phyloP scores from a whole-genome alignment of 1,140 invertebrate species.

The Drosophila auraria region DNA sequence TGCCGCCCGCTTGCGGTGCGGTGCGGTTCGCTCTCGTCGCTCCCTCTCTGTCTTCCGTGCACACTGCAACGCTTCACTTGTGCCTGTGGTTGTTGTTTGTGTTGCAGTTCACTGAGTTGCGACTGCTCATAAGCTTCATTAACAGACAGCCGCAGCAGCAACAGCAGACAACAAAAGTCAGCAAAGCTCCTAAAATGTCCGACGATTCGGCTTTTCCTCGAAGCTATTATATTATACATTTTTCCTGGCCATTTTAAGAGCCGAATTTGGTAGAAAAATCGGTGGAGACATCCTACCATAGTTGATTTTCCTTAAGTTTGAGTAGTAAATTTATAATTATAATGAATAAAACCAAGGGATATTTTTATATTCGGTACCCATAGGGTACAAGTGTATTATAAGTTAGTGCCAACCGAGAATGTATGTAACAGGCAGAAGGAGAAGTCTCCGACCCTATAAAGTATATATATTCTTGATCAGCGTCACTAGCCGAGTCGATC shows the following conservation, averaged over 20 bases:
- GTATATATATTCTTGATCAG: too few species aligned
- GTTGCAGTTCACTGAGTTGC: constrained; percentile 77
- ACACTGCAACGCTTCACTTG: constrained; percentile 76
- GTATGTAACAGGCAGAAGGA: too few species aligned
- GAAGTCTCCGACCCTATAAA: too few species aligned
- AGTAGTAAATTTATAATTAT: too few species aligned
- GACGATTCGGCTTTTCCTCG: constrained; percentile 18
- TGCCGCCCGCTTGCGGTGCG: constrained; percentile 53
- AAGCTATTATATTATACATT: constrained; percentile 19
- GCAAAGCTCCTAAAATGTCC: constrained; percentile 41
- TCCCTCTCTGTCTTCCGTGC: constrained; percentile 23
- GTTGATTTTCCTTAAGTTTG: too few species aligned
- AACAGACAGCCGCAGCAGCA: constrained; percentile 36
- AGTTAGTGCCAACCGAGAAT: too few species aligned
- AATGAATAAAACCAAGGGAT: too few species aligned
- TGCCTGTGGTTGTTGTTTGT: constrained; percentile 63
- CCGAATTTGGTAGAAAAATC: constrained; percentile 20
- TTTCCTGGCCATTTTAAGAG: constrained; percentile 5
- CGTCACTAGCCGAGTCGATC: too few species aligned
- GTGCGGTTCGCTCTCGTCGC: constrained; percentile 32
- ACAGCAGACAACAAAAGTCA: constrained; percentile 37
- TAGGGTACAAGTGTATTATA: too few species aligned
- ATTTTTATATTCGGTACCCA: too few species aligned
- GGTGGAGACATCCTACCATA: neutral
- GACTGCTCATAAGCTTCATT: constrained; percentile 82